These are phyloP conservation scores for Pseudorhiza aurosa DNA, from an alignment of 30 jellyfish, hydroid and myxozoan genomes.

Conservation along the genomic window DNA sequence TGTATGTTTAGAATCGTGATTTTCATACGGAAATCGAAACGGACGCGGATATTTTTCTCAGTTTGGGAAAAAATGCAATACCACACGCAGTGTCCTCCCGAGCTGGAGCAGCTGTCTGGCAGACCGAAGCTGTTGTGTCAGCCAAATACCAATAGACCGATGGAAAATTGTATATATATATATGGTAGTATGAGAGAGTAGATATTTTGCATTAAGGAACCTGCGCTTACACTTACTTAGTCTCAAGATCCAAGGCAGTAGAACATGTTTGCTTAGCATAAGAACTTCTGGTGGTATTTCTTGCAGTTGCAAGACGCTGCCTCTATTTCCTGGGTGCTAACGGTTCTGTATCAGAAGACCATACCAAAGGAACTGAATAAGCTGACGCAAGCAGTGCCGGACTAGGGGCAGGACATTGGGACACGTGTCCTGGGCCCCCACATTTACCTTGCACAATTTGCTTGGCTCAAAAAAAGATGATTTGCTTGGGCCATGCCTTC, in stretches of 20 bases:
- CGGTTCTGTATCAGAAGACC: too few relatives aligned
- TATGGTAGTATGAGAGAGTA: background rate
- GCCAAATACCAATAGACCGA: background rate
- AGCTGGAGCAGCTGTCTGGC: background rate
- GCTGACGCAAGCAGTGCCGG: too few relatives aligned
- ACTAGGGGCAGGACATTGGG: too few relatives aligned
- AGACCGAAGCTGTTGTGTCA: background rate
- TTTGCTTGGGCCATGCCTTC: too few relatives aligned
- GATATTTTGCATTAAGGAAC: conserved; percentile 12
- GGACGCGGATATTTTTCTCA: background rate
- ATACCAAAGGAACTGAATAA: too few relatives aligned
- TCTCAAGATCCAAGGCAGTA: too few relatives aligned
- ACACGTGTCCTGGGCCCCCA: too few relatives aligned
- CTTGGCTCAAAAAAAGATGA: too few relatives aligned
- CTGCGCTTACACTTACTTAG: background rate
- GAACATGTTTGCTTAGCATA: too few relatives aligned
- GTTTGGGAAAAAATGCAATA: background rate
- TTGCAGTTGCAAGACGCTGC: background rate
- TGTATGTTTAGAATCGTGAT: background rate
- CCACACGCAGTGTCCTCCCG: background rate
- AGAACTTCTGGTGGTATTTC: background rate
- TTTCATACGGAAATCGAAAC: background rate
- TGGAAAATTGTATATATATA: background rate
- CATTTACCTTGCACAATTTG: too few relatives aligned
- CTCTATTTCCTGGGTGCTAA: too few relatives aligned